Evolutionary conservation across 37 sponge, comb jelly and placozoan genomes (phyloP).

Genomic region (Tethya wilhelma): DNA sequence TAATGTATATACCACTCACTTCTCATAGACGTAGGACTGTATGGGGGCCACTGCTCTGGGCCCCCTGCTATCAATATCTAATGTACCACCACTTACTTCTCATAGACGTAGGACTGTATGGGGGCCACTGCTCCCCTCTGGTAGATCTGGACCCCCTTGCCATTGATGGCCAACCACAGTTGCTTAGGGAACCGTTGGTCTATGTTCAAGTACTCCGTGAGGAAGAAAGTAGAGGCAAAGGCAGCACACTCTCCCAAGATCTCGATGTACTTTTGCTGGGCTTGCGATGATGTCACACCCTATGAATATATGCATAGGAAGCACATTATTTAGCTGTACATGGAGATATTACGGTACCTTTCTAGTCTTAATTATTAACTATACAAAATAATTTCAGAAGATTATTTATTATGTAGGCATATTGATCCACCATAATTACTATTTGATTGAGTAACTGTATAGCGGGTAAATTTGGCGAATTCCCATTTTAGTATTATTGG

Average conservation of each 20-base stretch:
- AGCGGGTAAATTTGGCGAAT: no score
- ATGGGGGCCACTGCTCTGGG: constrained; percentile 58
- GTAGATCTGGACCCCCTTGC: constrained; percentile 71
- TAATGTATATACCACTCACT: constrained; percentile 30
- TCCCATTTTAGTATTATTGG: no score
- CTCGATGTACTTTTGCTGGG: constrained; percentile 86
- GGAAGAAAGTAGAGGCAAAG: constrained; percentile 84
- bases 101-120: constrained; percentile 57
- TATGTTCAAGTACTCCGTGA: constrained; percentile 68
- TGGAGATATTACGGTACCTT: no score
- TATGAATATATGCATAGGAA: background rate
- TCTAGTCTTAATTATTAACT: no score
- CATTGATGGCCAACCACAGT: constrained; percentile 77
- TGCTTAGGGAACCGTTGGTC: constrained; percentile 81
- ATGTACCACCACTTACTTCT: constrained; percentile 38
- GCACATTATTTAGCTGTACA: no score
- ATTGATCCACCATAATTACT: background rate
- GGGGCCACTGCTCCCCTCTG: constrained; percentile 64
- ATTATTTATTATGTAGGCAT: no score
- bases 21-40: constrained; percentile 47
- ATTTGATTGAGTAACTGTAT: no score
- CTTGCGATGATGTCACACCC: constrained; percentile 75
- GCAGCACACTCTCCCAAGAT: constrained; percentile 67
- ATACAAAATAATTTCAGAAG: no score
- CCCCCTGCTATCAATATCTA: no score